phyloP scores from a whole-genome alignment of 1,140 invertebrate genomes.

The Metaphire vulgaris region DNA sequence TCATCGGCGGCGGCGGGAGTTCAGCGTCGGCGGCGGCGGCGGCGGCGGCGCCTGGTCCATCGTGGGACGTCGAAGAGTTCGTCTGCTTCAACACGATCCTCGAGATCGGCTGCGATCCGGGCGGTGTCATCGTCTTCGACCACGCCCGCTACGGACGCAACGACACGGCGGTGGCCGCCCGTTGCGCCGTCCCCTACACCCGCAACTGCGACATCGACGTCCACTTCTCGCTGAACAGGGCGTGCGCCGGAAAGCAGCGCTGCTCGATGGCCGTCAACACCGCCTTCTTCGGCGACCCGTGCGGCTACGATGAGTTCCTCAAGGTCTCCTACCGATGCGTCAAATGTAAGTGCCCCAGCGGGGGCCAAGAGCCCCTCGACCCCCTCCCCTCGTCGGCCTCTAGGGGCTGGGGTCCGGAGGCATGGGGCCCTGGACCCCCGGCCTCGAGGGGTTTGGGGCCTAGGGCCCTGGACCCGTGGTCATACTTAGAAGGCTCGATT shows the following conservation, averaged over 20 bases:
- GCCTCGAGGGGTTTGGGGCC: too few species aligned
- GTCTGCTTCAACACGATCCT: constrained; percentile 17
- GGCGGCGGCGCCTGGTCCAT: too few species aligned
- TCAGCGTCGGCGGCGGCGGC: too few species aligned
- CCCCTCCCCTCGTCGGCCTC: too few species aligned
- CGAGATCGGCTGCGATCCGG: background rate
- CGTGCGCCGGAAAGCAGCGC: constrained; percentile 25
- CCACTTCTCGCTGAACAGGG: constrained; percentile 29
- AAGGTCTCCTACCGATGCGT: constrained; percentile 26
- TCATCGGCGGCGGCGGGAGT: too few species aligned
- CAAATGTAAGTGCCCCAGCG: constrained; percentile 10
- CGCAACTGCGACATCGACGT: constrained; percentile 30
- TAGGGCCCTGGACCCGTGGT: too few species aligned
- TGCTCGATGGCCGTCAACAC: constrained; percentile 25
- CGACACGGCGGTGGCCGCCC: constrained; percentile 21
- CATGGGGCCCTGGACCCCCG: too few species aligned
- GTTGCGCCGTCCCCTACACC: constrained; percentile 21
- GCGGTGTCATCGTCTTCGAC: constrained; percentile 24
- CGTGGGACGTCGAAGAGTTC: background rate
- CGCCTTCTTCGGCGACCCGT: constrained; percentile 27
- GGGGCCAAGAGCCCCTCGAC: too few species aligned
- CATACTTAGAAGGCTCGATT: too few species aligned
- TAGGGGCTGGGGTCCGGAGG: too few species aligned
- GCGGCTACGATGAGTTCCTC: constrained; percentile 29
- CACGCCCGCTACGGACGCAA: constrained; percentile 27